phyloP scores from a whole-genome alignment of 2,888 invertebrate species.

The Caenorhabditis angaria region DNA sequence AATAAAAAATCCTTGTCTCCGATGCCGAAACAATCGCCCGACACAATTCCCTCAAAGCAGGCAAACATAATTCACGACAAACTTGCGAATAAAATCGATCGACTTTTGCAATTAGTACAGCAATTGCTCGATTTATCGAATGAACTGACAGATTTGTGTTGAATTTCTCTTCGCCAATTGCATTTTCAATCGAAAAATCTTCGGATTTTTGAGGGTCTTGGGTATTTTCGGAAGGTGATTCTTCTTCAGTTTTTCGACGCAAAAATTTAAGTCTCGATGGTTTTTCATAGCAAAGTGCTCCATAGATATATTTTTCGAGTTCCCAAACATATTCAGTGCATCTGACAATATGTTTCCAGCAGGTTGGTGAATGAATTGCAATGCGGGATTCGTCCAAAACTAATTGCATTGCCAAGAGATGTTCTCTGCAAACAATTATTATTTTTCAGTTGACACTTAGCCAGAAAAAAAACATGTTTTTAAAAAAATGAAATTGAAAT shows the following conservation, averaged over 20 bases:
- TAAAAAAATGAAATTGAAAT: too few species aligned
- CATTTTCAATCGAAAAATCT: slow-evolving; percentile 46
- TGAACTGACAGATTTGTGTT: slow-evolving; percentile 45
- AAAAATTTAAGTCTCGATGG: slow-evolving; percentile 45
- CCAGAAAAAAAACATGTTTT: too few species aligned
- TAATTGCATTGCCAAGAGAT: slow-evolving; percentile 90
- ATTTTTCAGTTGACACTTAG: too few species aligned
- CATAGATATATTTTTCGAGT: slow-evolving; percentile 84
- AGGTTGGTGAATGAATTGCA: slow-evolving; percentile 89
- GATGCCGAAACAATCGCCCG: slow-evolving; percentile 86
- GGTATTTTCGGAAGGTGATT: slow-evolving; percentile 39
- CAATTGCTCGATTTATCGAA: slow-evolving; percentile 80
- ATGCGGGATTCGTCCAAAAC: slow-evolving; percentile 87
- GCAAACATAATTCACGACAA: slow-evolving; percentile 85
- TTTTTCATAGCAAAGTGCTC: slow-evolving; percentile 58
- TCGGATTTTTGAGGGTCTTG: slow-evolving; percentile 34
- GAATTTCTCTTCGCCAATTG: slow-evolving; percentile 47
- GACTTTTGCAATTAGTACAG: slow-evolving; percentile 87
- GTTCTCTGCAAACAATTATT: slow-evolving; percentile 75
- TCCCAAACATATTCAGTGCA: slow-evolving; percentile 91
- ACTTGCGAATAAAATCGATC: slow-evolving; percentile 89
- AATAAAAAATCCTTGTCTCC: slow-evolving; percentile 80
- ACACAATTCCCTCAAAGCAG: slow-evolving; percentile 84
- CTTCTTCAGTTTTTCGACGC: slow-evolving; percentile 37
- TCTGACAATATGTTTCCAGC: slow-evolving; percentile 93